These are phyloP conservation scores for Mythimna vitellina DNA, from an alignment of 2,888 invertebrate genomes.

Conservation along the genomic window DNA sequence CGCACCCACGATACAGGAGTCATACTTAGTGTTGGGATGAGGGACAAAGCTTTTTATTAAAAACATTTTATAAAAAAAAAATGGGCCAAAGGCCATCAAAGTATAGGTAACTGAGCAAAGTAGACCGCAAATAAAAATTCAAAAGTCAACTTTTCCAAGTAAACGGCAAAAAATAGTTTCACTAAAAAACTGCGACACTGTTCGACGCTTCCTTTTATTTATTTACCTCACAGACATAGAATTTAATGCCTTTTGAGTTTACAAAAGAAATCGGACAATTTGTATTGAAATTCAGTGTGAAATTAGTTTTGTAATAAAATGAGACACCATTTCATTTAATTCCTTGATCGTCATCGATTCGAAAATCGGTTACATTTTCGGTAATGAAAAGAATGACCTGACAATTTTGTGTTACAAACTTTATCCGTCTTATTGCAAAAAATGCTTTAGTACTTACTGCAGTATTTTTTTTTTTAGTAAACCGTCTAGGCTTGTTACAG, in stretches of 20 bases:
- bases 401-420: constrained; percentile 8
- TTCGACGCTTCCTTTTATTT: background rate
- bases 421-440: background rate
- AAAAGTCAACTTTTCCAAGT: background rate
- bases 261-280: background rate
- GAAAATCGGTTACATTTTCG: constrained; percentile 8
- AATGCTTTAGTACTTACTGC: too few species aligned
- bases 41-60: too few species aligned
- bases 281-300: constrained; percentile 20
- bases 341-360: background rate
- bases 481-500: too few species aligned
- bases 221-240: background rate
- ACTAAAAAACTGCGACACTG: background rate
- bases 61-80: too few species aligned
- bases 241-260: background rate
- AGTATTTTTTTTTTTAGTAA: too few species aligned
- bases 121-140: background rate
- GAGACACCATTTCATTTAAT: background rate
- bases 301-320: constrained; percentile 18
- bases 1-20: too few species aligned
- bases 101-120: background rate
- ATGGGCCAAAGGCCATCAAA: background rate
- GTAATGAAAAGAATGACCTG: constrained; percentile 40
- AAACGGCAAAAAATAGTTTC: background rate
- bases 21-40: too few species aligned